Conservation (phyloP, 2,113 vertebrate genomes). For the Kobus ellipsiprymnus region DNA sequence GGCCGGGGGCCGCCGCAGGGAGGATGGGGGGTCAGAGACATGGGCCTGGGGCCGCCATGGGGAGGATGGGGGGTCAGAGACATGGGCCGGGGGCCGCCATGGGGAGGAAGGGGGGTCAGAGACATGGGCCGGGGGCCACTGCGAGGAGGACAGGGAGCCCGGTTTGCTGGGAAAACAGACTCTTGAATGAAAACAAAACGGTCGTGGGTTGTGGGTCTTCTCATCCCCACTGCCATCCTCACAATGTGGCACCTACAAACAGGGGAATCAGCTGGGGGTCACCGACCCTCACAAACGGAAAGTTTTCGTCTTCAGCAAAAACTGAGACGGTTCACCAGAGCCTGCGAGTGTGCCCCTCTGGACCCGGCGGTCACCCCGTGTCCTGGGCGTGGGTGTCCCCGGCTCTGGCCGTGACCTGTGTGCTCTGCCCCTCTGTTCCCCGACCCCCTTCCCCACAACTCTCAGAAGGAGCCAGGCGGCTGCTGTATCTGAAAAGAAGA, state of each 20-base stretch:
- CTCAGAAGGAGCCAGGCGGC: background rate
- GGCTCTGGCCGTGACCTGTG: fast-evolving
- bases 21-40: background rate
- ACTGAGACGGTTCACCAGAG: no score
- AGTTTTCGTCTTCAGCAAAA: fast-evolving
- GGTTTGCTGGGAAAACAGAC: background rate
- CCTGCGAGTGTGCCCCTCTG: fast-evolving
- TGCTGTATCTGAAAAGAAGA: fast-evolving
- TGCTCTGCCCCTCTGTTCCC: background rate
- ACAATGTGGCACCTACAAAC: fast-evolving
- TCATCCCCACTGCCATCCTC: fast-evolving
- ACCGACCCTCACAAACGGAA: fast-evolving
- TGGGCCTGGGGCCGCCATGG: fast-evolving
- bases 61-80: no score
- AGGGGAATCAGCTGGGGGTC: fast-evolving
- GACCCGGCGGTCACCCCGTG: no score
- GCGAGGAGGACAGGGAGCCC: background rate
- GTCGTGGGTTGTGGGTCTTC: background rate
- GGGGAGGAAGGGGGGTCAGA: no score
- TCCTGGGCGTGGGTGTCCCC: fast-evolving
- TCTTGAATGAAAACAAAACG: background rate
- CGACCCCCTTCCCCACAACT: fast-evolving
- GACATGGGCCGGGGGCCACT: fast-evolving
- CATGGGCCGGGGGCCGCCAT: fast-evolving
- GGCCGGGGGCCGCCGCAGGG: fast-evolving